These are phyloP conservation scores for Drosophila meridionalis DNA, from an alignment of 2,888 invertebrate genomes.

Conservation along the genomic window DNA sequence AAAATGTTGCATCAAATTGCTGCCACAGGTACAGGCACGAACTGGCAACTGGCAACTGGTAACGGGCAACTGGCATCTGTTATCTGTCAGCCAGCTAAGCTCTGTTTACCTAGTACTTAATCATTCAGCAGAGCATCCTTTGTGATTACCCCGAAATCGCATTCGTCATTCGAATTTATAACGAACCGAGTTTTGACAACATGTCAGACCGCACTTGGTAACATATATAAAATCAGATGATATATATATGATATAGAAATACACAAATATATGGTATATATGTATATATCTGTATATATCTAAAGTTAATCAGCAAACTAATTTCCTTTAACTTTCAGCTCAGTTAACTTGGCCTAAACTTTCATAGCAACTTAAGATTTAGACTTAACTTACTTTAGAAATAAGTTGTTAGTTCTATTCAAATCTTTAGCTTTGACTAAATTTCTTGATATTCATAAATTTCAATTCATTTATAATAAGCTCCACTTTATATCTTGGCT, in stretches of 20 bases:
- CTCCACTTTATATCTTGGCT: background rate
- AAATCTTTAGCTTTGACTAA: too few species aligned
- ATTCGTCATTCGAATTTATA: conserved; percentile 29
- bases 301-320: background rate
- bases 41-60: background rate
- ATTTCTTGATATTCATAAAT: background rate
- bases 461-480: background rate
- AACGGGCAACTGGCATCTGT: conserved; percentile 2
- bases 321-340: background rate
- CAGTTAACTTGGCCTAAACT: background rate
- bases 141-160: conserved; percentile 12
- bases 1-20: conserved; percentile 18
- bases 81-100: conserved; percentile 3
- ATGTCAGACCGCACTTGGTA: background rate
- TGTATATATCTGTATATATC: background rate
- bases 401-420: too few species aligned
- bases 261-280: background rate
- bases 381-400: background rate
- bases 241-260: background rate
- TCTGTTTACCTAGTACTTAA: conserved; percentile 30
- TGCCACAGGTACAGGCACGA: background rate
- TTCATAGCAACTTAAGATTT: background rate
- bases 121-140: conserved; percentile 1
- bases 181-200: conserved; percentile 22
- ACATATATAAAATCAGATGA: background rate